These are phyloP conservation scores for Popillia japonica DNA, from an alignment of 1,140 invertebrate species.

Conservation along the genomic window DNA sequence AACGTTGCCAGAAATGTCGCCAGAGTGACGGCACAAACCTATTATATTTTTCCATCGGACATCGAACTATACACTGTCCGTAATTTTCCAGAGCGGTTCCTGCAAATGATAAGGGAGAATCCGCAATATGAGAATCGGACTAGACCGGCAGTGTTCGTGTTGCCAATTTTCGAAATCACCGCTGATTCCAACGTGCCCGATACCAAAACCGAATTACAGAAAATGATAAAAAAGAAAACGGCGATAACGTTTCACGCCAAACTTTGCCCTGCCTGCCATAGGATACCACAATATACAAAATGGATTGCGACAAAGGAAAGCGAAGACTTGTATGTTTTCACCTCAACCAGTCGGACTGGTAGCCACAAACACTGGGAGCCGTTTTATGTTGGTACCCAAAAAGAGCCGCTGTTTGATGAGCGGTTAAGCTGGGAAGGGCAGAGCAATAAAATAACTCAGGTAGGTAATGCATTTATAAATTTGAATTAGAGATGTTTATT, in stretches of 20 bases:
- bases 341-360: slow-evolving; percentile 58
- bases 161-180: slow-evolving; percentile 65
- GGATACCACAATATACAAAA: slow-evolving; percentile 60
- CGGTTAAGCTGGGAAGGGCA: slow-evolving; percentile 68
- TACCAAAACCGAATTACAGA: slow-evolving; percentile 59
- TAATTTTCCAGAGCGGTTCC: slow-evolving; percentile 54
- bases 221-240: slow-evolving; percentile 59
- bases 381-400: slow-evolving; percentile 68
- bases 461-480: slow-evolving; percentile 49
- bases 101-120: slow-evolving; percentile 50
- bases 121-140: slow-evolving; percentile 19
- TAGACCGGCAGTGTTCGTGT: slow-evolving; percentile 56
- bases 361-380: slow-evolving; percentile 66
- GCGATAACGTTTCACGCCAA: slow-evolving; percentile 66
- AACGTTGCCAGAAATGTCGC: slow-evolving; percentile 62
- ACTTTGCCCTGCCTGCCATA: slow-evolving; percentile 67
- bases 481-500: no score
- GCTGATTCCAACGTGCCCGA: slow-evolving; percentile 51
- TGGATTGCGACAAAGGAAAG: slow-evolving; percentile 39
- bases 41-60: slow-evolving; percentile 64
- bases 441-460: slow-evolving; percentile 71
- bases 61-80: slow-evolving; percentile 61
- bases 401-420: slow-evolving; percentile 70
- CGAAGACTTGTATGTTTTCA: slow-evolving; percentile 40
- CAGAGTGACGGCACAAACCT: slow-evolving; percentile 52